A percentile compares a stretch with the other conserved stretches of the same genome.
These are phyloP conservation scores for Nycticryphes semicollaris DNA, from an alignment of 2,113 vertebrate species.

Conservation along the genomic window DNA sequence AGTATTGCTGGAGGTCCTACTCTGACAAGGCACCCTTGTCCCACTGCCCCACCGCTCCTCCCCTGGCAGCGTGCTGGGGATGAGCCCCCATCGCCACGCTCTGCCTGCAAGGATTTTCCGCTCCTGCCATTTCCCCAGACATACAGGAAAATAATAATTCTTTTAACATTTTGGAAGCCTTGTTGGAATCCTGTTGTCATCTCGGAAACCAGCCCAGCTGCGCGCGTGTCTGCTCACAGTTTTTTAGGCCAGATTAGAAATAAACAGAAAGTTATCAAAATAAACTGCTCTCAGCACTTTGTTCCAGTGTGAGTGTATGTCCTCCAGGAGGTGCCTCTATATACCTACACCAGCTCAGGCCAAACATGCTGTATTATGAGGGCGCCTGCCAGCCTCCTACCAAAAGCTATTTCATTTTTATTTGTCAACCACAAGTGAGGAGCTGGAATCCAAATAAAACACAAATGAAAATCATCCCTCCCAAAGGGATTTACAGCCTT, in stretches of 20 bases:
- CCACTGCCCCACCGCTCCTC: neutral
- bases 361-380: neutral
- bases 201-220: neutral
- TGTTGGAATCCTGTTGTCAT: neutral
- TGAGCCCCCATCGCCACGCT: neutral
- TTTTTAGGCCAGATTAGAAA: neutral
- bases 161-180: neutral
- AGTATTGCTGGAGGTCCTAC: neutral
- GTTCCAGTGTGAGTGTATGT: neutral
- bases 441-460: neutral
- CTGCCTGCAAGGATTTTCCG: neutral
- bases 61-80: rapidly evolving
- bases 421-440: neutral
- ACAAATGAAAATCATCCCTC: neutral
- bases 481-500: neutral
- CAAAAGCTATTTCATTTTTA: neutral
- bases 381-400: neutral
- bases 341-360: neutral
- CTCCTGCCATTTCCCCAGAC: neutral
- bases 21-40: rapidly evolving
- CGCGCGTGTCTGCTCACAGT: neutral
- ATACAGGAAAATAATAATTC: neutral
- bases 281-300: neutral
- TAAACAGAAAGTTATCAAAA: neutral
- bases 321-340: neutral